Evolutionary conservation across 1,140 invertebrate genomes (phyloP).

Genomic region (Aphis gossypii): DNA sequence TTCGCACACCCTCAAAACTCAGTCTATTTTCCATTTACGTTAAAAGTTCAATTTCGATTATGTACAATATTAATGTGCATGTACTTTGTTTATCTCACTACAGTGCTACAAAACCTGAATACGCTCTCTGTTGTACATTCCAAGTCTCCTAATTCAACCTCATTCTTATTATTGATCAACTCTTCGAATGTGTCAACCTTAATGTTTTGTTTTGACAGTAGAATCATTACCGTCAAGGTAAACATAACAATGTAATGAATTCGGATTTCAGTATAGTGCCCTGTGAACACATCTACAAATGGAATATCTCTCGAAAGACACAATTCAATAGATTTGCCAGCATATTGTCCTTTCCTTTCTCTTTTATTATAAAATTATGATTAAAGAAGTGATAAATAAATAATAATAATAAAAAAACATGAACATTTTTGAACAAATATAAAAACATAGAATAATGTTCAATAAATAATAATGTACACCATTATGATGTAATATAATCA

Average conservation of each 20-base stretch:
- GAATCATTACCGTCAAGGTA: background rate
- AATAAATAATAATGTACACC: background rate
- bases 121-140: background rate
- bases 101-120: background rate
- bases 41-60: slow-evolving; percentile 11
- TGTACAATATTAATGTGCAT: background rate
- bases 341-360: background rate
- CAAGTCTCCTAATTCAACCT: slow-evolving; percentile 4
- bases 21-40: background rate
- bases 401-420: no score
- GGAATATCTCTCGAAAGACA: background rate
- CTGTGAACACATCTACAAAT: background rate
- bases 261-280: background rate
- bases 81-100: background rate
- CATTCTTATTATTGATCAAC: slow-evolving; percentile 15
- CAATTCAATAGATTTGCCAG: background rate
- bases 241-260: background rate
- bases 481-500: no score
- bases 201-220: slow-evolving; percentile 10
- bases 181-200: background rate
- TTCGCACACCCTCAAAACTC: background rate
- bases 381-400: background rate
- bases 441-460: background rate
- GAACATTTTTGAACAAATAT: background rate
- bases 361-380: background rate